A percentile compares a stretch with the other conserved stretches of the same genome.
Conservation (phyloP, 1,140 invertebrate species). For the Paramacrobiotus metropolitanus region DNA sequence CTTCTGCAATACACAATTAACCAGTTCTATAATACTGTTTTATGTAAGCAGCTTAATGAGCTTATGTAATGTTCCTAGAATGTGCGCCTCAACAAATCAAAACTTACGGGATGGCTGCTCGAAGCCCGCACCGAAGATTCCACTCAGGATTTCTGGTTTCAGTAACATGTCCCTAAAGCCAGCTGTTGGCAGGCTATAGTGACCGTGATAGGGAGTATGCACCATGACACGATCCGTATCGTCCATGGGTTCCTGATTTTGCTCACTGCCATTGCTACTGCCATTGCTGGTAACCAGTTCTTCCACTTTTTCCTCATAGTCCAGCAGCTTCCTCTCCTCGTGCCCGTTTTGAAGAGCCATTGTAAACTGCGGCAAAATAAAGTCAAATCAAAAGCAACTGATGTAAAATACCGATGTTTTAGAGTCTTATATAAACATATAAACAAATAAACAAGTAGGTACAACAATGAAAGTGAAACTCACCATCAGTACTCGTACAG, state of each 20-base stretch:
- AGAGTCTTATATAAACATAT: too few species aligned
- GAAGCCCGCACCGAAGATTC: constrained; percentile 97
- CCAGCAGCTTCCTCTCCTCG: not conserved
- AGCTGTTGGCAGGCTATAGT: not conserved
- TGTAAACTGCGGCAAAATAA: too few species aligned
- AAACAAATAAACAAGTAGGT: too few species aligned
- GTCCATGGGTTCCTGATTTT: not conserved
- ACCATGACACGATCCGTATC: too few species aligned
- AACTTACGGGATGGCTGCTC: constrained; percentile 64
- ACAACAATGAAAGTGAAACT: too few species aligned
- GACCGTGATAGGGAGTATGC: not conserved
- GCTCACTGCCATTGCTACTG: not conserved
- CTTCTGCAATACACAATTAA: constrained; percentile 19
- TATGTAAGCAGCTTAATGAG: not conserved
- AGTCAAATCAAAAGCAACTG: too few species aligned
- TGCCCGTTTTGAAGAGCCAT: too few species aligned
- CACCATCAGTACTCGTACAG: too few species aligned
- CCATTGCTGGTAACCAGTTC: not conserved
- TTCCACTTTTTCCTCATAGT: not conserved
- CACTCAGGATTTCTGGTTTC: constrained; percentile 86
- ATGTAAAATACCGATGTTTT: too few species aligned
- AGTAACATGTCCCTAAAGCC: constrained; percentile 82
- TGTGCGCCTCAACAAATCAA: not conserved
- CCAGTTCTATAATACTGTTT: not conserved
- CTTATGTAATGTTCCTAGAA: not conserved